These are phyloP conservation scores for Leptopilina boulardi DNA, from an alignment of 1,140 invertebrate genomes.

Conservation along the genomic window DNA sequence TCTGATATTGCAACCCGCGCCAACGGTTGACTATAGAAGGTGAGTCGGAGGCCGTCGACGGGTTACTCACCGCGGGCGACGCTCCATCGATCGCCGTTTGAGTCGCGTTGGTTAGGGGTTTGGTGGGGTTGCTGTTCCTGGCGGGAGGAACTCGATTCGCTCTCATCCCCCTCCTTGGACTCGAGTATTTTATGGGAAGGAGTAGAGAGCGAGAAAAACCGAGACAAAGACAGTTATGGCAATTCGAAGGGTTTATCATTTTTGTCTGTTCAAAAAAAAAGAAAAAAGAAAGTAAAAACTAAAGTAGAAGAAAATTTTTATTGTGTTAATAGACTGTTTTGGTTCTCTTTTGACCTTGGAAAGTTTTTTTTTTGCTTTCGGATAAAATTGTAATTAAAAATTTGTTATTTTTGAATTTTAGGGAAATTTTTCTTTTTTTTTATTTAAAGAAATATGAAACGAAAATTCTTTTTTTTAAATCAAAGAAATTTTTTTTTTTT, in stretches of 20 bases:
- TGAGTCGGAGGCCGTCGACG: conserved; percentile 62
- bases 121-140: conserved; percentile 56
- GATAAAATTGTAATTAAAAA: too few relatives aligned
- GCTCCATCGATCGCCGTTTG: conserved; percentile 71
- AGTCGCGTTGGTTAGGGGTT: conserved; percentile 60
- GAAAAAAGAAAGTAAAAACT: conserved; percentile 28
- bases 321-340: conserved; percentile 4
- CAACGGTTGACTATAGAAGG: conserved; percentile 56
- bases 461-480: too few relatives aligned
- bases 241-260: conserved; percentile 47
- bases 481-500: too few relatives aligned
- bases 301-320: conserved; percentile 39
- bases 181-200: conserved; percentile 60
- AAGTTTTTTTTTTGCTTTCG: too few relatives aligned
- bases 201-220: conserved; percentile 35
- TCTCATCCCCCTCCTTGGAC: conserved; percentile 52
- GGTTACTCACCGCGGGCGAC: conserved; percentile 72
- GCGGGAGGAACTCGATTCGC: conserved; percentile 57
- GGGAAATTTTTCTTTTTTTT: too few relatives aligned
- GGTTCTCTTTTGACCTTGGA: background rate
- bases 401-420: too few relatives aligned
- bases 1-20: conserved; percentile 36
- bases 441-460: too few relatives aligned
- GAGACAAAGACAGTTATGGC: conserved; percentile 47
- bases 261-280: conserved; percentile 35